phyloP scores from a whole-genome alignment of 1,140 invertebrate genomes.

The Bicyclus anynana region DNA sequence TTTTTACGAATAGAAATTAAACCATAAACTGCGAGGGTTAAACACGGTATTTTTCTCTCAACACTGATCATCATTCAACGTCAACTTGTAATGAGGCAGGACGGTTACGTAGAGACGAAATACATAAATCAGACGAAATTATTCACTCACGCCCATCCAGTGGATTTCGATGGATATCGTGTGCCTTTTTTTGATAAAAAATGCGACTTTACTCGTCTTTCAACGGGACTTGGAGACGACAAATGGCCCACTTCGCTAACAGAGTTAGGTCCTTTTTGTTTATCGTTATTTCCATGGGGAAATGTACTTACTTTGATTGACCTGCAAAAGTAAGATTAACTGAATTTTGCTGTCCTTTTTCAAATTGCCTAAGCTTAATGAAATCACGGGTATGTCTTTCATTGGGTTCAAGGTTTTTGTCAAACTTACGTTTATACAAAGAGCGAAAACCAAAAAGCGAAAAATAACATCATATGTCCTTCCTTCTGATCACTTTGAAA shows the following conservation, averaged over 20 bases:
- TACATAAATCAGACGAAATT: conserved; percentile 64
- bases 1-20: conserved; percentile 53
- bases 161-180: conserved; percentile 27
- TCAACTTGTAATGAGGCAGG: conserved; percentile 63
- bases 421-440: too few species aligned
- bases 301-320: not conserved
- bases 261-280: conserved; percentile 2
- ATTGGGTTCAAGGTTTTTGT: too few species aligned
- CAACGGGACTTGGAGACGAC: conserved; percentile 3
- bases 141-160: conserved; percentile 52
- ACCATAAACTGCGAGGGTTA: conserved; percentile 54
- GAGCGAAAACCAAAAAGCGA: too few species aligned
- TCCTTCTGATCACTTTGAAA: too few species aligned
- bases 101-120: conserved; percentile 48
- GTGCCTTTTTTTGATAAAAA: conserved; percentile 15
- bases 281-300: not conserved
- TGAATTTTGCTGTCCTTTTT: not conserved
- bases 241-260: conserved; percentile 13
- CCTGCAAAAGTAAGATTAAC: not conserved
- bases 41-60: conserved; percentile 51
- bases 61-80: conserved; percentile 60
- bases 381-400: too few species aligned
- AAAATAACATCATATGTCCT: too few species aligned
- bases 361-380: too few species aligned
- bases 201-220: conserved; percentile 17